Evolutionary conservation across 2,797 vertebrate genomes (phyloP).

Genomic region (Tragopan temminckii): DNA sequence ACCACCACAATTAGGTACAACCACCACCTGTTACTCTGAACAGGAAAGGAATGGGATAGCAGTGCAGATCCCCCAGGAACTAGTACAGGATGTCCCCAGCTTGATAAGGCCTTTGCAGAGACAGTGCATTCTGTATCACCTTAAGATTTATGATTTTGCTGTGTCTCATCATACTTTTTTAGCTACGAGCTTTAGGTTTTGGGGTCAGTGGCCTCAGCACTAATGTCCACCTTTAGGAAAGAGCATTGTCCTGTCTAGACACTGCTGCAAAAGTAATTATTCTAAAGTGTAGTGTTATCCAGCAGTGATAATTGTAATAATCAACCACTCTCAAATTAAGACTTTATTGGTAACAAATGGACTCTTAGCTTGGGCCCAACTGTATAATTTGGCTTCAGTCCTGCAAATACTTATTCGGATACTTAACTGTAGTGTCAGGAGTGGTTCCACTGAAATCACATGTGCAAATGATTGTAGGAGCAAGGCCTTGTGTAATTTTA

Average conservation of each 20-base stretch:
- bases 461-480: slow-evolving; percentile 39
- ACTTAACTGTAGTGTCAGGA: slow-evolving; percentile 46
- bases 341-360: slow-evolving; percentile 57
- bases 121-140: background rate
- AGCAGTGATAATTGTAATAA: slow-evolving; percentile 13
- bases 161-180: background rate
- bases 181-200: background rate
- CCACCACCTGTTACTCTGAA: background rate
- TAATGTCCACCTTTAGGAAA: background rate
- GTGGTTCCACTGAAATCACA: slow-evolving; percentile 32
- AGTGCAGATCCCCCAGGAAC: background rate
- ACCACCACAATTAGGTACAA: background rate
- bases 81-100: background rate
- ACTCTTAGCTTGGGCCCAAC: background rate
- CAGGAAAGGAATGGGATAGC: background rate
- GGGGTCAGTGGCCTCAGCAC: background rate
- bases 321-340: background rate
- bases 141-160: background rate
- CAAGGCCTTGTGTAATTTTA: slow-evolving; percentile 3
- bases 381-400: slow-evolving; percentile 62
- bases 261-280: background rate
- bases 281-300: background rate
- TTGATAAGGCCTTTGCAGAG: background rate
- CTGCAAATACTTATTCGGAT: slow-evolving; percentile 57
- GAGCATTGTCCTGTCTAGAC: background rate